These are phyloP conservation scores for Squalus acanthias DNA, from an alignment of 2,797 vertebrate genomes.

Conservation along the genomic window DNA sequence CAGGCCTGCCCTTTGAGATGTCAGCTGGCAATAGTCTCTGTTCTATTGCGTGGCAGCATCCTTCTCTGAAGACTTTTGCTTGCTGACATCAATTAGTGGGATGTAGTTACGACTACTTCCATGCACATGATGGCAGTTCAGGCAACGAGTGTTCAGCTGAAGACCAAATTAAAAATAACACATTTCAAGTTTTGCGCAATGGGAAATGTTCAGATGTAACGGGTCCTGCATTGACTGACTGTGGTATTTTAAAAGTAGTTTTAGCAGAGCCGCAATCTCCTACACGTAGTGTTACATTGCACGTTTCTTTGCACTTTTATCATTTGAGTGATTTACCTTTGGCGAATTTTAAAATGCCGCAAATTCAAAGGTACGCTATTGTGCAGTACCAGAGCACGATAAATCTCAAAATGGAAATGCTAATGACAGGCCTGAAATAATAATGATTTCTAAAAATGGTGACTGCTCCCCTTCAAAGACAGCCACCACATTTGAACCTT, in stretches of 20 bases:
- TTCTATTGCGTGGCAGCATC: constrained; percentile 20
- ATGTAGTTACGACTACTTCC: constrained; percentile 10
- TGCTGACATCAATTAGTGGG: constrained; percentile 31
- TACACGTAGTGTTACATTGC: not conserved
- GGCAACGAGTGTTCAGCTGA: not conserved
- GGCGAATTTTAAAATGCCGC: not conserved
- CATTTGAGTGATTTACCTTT: not conserved
- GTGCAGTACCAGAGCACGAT: not conserved
- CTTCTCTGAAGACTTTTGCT: constrained; percentile 18
- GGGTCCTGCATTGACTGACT: not conserved
- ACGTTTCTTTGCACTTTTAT: not conserved
- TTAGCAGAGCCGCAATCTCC: not conserved
- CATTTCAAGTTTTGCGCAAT: constrained; percentile 12
- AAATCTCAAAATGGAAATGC: not conserved
- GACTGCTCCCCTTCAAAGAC: not conserved
- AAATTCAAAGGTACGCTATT: not conserved
- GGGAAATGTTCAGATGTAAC: not conserved
- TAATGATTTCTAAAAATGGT: constrained; percentile 24
- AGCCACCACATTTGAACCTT: not conserved
- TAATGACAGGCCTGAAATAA: constrained; percentile 11
- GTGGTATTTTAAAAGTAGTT: not conserved
- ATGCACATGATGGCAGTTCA: constrained; percentile 9
- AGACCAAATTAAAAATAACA: constrained; percentile 28
- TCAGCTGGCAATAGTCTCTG: constrained; percentile 42
- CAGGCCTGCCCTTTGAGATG: constrained; percentile 37